Evolutionary conservation across 2,113 vertebrate species (phyloP).

Genomic region (Tor tambroides): DNA sequence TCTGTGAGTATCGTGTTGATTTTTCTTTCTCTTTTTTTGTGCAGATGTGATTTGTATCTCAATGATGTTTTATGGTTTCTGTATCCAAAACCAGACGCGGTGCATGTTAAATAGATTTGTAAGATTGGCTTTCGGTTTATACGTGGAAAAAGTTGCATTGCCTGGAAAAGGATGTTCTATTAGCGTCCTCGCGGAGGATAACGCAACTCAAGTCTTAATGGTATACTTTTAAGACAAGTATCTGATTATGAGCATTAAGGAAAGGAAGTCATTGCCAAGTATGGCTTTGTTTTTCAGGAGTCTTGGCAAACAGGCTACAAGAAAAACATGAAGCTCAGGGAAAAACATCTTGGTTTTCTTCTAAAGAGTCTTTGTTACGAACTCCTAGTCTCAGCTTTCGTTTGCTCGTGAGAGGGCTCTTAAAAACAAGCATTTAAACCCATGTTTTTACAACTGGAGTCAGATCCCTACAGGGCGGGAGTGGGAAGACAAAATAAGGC

Average conservation of each 20-base stretch:
- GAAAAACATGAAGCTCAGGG: conserved; percentile 65
- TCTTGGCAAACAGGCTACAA: conserved; percentile 61
- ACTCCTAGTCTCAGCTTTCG: conserved; percentile 67
- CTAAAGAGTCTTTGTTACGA: conserved; percentile 59
- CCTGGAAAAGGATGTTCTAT: conserved; percentile 18
- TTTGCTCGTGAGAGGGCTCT: conserved; percentile 64
- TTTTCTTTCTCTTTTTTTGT: background rate
- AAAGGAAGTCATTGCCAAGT: conserved; percentile 46
- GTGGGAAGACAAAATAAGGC: conserved; percentile 64
- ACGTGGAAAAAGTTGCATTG: background rate
- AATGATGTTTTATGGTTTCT: background rate
- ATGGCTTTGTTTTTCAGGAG: conserved; percentile 60
- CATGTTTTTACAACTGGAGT: conserved; percentile 73
- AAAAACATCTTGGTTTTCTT: conserved; percentile 61
- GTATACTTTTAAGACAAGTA: conserved; percentile 31
- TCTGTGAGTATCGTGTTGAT: conserved; percentile 89
- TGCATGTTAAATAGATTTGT: conserved; percentile 26
- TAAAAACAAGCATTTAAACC: conserved; percentile 72
- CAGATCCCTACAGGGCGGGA: conserved; percentile 65
- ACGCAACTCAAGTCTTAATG: conserved; percentile 1
- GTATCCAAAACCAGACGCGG: background rate
- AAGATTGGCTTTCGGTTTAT: background rate
- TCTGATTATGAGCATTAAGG: conserved; percentile 37
- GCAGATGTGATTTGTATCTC: background rate
- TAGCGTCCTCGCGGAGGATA: conserved; percentile 2